Evolutionary conservation across 2,888 invertebrate species (phyloP).

Genomic region (Acleris emargana): DNA sequence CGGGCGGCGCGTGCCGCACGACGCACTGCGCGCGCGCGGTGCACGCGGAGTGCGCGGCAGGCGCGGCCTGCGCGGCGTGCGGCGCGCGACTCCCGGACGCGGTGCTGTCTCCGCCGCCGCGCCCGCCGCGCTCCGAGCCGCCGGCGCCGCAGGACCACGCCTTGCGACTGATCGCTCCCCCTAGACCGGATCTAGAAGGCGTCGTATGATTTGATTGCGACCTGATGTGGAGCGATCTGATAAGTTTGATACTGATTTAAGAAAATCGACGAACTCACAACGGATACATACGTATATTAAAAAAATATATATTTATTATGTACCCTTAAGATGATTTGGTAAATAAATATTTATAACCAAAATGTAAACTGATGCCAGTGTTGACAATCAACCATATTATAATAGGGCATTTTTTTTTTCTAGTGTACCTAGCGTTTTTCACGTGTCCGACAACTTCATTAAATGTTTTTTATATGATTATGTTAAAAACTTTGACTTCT

Average conservation of each 20-base stretch:
- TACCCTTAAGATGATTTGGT: no score
- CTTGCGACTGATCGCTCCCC: conserved; percentile 66
- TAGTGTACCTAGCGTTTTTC: no score
- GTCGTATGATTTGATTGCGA: conserved; percentile 46
- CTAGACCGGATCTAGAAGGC: conserved; percentile 74
- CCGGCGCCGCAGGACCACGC: conserved; percentile 50
- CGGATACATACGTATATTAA: no score
- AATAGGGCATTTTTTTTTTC: no score
- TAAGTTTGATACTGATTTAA: background rate
- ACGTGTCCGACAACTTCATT: no score
- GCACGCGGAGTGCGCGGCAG: conserved; percentile 60
- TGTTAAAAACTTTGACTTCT: no score
- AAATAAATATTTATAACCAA: no score
- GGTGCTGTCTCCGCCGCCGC: conserved; percentile 44
- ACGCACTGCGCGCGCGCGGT: conserved; percentile 68
- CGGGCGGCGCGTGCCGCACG: conserved; percentile 51
- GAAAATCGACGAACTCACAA: no score
- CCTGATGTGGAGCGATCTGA: background rate
- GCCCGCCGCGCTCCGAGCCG: conserved; percentile 42
- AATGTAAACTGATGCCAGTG: no score
- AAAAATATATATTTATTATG: no score
- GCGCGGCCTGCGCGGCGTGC: conserved; percentile 59
- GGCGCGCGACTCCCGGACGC: conserved; percentile 52
- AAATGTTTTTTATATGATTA: no score
- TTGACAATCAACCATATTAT: no score